These are phyloP conservation scores for Temnopleurus reevesii DNA, from an alignment of 53 echinoderm and acorn worm genomes.

Conservation along the genomic window DNA sequence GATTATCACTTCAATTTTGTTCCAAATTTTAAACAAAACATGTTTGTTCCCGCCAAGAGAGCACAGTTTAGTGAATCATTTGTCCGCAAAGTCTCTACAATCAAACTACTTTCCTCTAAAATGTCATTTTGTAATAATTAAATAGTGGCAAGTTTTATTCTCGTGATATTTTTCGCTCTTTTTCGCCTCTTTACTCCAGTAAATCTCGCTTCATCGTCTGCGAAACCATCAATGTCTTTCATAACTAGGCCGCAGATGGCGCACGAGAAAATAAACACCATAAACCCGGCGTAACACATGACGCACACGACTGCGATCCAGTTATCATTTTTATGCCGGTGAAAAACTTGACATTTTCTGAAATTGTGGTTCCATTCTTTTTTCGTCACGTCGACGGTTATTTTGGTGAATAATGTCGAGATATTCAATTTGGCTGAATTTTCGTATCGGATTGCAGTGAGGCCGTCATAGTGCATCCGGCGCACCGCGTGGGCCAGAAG, in stretches of 20 bases:
- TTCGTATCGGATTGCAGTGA: slow-evolving; percentile 60
- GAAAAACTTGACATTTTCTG: neutral
- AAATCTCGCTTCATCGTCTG: neutral
- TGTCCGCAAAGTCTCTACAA: too few relatives aligned
- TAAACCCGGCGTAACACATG: neutral
- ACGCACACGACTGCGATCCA: neutral
- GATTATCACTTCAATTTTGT: too few relatives aligned
- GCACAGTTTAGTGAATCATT: too few relatives aligned
- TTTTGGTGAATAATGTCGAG: slow-evolving; percentile 66
- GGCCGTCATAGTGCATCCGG: slow-evolving; percentile 65
- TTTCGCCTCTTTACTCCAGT: neutral
- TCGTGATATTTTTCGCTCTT: neutral
- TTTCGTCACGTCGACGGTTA: slow-evolving; percentile 67
- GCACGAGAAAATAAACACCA: neutral
- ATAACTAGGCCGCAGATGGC: neutral
- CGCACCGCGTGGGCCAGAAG: slow-evolving; percentile 28
- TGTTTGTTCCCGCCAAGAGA: too few relatives aligned
- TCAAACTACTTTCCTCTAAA: too few relatives aligned
- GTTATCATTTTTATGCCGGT: neutral
- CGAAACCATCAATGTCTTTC: neutral
- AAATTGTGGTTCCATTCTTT: slow-evolving; percentile 51
- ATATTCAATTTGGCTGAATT: slow-evolving; percentile 41
- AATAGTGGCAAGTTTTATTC: too few relatives aligned
- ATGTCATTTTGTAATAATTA: too few relatives aligned
- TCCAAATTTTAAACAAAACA: too few relatives aligned